A percentile compares a stretch with the other conserved stretches of the same genome.
Conservation (phyloP, 2,888 invertebrate species). For the Tenthredo livida region DNA sequence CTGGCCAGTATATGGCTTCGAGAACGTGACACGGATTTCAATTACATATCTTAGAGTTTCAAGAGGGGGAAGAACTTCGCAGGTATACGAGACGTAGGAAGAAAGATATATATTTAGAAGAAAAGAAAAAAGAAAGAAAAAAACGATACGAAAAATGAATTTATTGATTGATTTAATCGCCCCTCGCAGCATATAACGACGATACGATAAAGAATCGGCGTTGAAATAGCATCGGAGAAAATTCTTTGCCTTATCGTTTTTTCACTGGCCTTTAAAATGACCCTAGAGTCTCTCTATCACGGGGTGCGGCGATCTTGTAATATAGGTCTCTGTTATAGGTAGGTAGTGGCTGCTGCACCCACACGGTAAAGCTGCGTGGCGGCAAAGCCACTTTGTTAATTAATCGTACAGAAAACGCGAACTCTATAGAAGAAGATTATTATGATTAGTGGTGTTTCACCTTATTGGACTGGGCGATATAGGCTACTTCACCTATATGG, state of each 20-base stretch:
- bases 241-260: background rate
- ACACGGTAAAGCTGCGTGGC: background rate
- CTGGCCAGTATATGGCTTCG: conserved; percentile 16
- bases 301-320: conserved; percentile 39
- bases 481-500: background rate
- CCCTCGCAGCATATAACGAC: background rate
- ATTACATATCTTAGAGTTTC: background rate
- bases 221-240: background rate
- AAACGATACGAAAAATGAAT: background rate
- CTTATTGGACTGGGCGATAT: background rate
- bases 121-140: background rate
- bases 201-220: background rate
- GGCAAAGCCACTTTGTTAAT: conserved; percentile 36
- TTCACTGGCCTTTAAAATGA: background rate
- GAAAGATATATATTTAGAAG: too few relatives aligned
- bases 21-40: conserved; percentile 1
- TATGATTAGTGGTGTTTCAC: background rate
- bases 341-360: conserved; percentile 9
- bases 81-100: background rate
- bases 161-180: background rate
- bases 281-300: background rate
- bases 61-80: background rate
- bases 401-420: conserved; percentile 39
- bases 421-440: background rate
- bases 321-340: conserved; percentile 21